Percentiles rank a stretch among this genome's conserved stretches.
Conservation (phyloP, 2,113 vertebrate species). For the Hirundichthys speculiger region DNA sequence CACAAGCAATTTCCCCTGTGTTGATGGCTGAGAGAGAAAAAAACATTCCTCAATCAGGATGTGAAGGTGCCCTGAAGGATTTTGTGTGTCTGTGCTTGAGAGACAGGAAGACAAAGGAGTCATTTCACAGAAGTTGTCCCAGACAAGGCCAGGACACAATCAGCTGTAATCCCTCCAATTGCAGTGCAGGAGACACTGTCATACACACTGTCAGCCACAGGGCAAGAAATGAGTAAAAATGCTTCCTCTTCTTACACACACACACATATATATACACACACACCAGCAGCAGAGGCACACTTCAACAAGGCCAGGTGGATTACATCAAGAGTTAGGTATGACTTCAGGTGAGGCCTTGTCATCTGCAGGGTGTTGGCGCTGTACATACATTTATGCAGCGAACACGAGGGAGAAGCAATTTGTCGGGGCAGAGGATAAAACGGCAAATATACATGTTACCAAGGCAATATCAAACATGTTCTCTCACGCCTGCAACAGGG, state of each 20-base stretch:
- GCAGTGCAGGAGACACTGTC: constrained; percentile 10
- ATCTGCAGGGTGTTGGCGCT: constrained; percentile 57
- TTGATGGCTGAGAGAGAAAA: constrained; percentile 66
- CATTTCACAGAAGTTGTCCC: constrained; percentile 35
- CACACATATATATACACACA: constrained; percentile 7
- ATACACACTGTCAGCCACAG: not conserved
- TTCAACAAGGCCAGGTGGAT: constrained; percentile 52
- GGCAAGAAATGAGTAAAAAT: constrained; percentile 7
- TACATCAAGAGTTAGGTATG: constrained; percentile 66
- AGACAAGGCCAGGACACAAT: constrained; percentile 39
- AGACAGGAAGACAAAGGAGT: constrained; percentile 39
- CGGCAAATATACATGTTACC: constrained; percentile 68
- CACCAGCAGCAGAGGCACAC: constrained; percentile 4
- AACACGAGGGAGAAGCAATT: constrained; percentile 44
- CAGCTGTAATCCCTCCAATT: constrained; percentile 43
- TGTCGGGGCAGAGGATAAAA: constrained; percentile 44
- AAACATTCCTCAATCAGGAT: constrained; percentile 75
- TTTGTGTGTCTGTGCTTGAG: constrained; percentile 13
- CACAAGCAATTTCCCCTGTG: constrained; percentile 65
- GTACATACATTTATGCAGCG: constrained; percentile 32
- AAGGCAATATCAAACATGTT: constrained; percentile 70
- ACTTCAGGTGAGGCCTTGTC: constrained; percentile 69
- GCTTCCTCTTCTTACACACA: not conserved
- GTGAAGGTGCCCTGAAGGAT: constrained; percentile 66
- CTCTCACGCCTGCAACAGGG: constrained; percentile 55